phyloP scores from a whole-genome alignment of 2,113 vertebrate genomes.

The Sander vitreus region DNA sequence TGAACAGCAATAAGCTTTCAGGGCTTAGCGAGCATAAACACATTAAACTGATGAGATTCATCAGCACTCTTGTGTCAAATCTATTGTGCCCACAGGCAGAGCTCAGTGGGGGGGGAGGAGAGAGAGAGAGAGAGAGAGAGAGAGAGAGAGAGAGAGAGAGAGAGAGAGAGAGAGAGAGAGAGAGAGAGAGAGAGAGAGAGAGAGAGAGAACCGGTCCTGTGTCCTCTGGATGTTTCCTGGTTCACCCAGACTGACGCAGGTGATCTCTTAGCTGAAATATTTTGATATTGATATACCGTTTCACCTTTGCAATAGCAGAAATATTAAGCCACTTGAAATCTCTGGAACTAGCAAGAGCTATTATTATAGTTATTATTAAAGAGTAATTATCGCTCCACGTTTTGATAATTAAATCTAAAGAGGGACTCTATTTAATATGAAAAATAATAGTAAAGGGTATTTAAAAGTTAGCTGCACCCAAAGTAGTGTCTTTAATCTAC shows the following conservation, averaged over 20 bases:
- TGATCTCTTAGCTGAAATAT: conserved; percentile 21
- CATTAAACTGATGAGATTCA: conserved; percentile 86
- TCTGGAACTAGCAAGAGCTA: background rate
- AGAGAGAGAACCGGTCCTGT: background rate
- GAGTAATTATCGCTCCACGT: background rate
- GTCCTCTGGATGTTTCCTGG: conserved; percentile 44
- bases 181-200: too few species aligned
- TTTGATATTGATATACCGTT: background rate
- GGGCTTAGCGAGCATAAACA: conserved; percentile 85
- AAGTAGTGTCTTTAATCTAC: background rate
- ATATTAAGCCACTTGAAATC: background rate
- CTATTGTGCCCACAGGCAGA: conserved; percentile 76
- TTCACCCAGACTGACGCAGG: conserved; percentile 25
- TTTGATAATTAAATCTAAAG: background rate
- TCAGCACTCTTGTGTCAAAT: conserved; percentile 86
- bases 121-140: too few species aligned
- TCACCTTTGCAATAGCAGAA: conserved; percentile 5
- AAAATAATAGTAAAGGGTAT: background rate
- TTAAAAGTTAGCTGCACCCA: background rate
- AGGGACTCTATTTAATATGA: background rate
- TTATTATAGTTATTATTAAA: too few species aligned
- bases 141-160: too few species aligned
- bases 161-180: too few species aligned
- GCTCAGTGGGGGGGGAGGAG: conserved; percentile 51
- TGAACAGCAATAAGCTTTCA: conserved; percentile 86